These are phyloP conservation scores for Rhaphigaster nebulosa DNA, from an alignment of 2,888 invertebrate species.

Conservation along the genomic window DNA sequence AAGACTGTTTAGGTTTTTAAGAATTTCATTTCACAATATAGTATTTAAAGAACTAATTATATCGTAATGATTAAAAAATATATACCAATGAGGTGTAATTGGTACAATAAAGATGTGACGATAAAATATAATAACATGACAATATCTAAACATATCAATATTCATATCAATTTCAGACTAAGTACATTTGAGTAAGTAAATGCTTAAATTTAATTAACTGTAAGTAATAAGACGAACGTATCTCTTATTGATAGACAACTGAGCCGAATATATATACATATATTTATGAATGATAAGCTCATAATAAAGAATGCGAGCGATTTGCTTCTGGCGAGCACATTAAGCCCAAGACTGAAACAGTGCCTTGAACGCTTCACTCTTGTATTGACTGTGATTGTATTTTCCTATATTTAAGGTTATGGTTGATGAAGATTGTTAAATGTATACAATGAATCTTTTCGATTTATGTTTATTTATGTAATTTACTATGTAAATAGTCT, in stretches of 20 bases:
- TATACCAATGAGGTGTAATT: background rate
- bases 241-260: background rate
- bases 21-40: background rate
- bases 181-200: background rate
- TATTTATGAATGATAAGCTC: background rate
- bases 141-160: background rate
- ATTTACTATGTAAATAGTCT: constrained; percentile 59
- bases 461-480: constrained; percentile 57
- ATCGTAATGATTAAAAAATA: background rate
- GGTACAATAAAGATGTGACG: background rate
- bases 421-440: constrained; percentile 54
- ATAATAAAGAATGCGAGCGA: background rate
- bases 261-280: background rate
- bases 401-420: constrained; percentile 56
- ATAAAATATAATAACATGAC: background rate
- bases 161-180: background rate
- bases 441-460: constrained; percentile 49
- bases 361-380: constrained; percentile 56
- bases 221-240: background rate
- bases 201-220: background rate
- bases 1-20: constrained; percentile 38
- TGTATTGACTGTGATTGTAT: constrained; percentile 58
- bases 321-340: constrained; percentile 45
- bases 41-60: background rate
- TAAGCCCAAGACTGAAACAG: constrained; percentile 55